These are phyloP conservation scores for Crocallis elinguaria DNA, from an alignment of 2,888 invertebrate species.

Conservation along the genomic window DNA sequence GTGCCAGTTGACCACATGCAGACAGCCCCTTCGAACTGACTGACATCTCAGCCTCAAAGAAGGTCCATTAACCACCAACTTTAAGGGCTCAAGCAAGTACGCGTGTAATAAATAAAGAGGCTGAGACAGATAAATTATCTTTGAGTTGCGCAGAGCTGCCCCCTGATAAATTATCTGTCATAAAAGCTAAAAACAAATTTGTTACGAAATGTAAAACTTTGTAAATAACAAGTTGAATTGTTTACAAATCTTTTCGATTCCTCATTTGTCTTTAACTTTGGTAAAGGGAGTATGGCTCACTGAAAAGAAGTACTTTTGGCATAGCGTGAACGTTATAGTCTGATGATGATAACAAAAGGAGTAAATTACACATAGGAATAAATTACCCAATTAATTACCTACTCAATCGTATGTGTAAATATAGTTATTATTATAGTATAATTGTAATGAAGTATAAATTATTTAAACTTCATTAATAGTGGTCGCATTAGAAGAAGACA, in stretches of 20 bases:
- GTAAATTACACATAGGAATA: too few species aligned
- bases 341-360: too few species aligned
- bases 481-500: too few species aligned
- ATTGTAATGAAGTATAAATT: too few species aligned
- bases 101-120: slow-evolving; percentile 81
- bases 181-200: slow-evolving; percentile 81
- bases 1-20: slow-evolving; percentile 59
- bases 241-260: slow-evolving; percentile 54
- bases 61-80: slow-evolving; percentile 80
- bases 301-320: too few species aligned
- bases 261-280: not conserved
- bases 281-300: too few species aligned
- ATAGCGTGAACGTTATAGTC: too few species aligned
- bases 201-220: slow-evolving; percentile 74
- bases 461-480: too few species aligned
- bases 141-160: slow-evolving; percentile 79
- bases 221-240: slow-evolving; percentile 66
- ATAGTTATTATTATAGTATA: too few species aligned
- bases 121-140: slow-evolving; percentile 84
- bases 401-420: too few species aligned
- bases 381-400: too few species aligned
- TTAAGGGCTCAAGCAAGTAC: slow-evolving; percentile 78
- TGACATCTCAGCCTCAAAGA: slow-evolving; percentile 73
- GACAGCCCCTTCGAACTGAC: slow-evolving; percentile 51
- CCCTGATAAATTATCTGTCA: slow-evolving; percentile 82